Percentiles rank a stretch among this genome's conserved stretches.
Evolutionary conservation across 1,140 invertebrate species (phyloP).

Genomic region (Sesamia nonagrioides): DNA sequence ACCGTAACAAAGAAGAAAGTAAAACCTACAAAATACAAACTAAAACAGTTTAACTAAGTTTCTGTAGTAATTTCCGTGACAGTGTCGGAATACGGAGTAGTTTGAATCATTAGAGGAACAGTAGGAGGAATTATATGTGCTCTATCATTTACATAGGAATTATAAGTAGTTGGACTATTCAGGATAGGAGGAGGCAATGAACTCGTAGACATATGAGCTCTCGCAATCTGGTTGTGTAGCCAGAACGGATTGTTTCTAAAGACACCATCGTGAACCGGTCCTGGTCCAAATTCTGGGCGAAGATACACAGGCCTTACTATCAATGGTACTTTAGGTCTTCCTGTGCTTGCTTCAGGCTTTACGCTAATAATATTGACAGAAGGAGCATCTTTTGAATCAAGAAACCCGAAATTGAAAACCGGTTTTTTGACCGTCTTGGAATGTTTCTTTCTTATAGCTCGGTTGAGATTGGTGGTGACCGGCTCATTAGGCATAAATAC

Average conservation of each 20-base stretch:
- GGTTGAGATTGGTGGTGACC: background rate
- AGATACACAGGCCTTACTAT: constrained; percentile 70
- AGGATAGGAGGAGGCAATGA: background rate
- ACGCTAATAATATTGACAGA: constrained; percentile 65
- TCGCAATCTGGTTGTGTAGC: constrained; percentile 47
- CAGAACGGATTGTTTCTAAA: constrained; percentile 54
- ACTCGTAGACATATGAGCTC: constrained; percentile 22
- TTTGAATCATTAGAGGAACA: background rate
- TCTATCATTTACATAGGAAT: no score
- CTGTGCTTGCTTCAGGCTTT: constrained; percentile 46
- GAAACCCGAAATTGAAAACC: constrained; percentile 67
- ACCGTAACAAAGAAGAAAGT: no score
- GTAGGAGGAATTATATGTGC: no score
- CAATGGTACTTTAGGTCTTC: constrained; percentile 55
- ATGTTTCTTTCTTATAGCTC: constrained; percentile 10
- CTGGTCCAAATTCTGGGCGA: constrained; percentile 2
- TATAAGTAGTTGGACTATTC: background rate
- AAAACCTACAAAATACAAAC: no score
- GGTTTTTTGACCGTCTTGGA: constrained; percentile 55
- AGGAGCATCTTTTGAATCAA: constrained; percentile 63
- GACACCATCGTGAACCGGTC: constrained; percentile 48
- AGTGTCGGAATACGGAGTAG: background rate
- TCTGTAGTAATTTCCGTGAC: background rate
- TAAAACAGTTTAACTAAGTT: no score
- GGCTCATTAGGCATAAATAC: constrained; percentile 55